phyloP scores from a whole-genome alignment of 2,888 invertebrate genomes.

The Sycophila texana region DNA sequence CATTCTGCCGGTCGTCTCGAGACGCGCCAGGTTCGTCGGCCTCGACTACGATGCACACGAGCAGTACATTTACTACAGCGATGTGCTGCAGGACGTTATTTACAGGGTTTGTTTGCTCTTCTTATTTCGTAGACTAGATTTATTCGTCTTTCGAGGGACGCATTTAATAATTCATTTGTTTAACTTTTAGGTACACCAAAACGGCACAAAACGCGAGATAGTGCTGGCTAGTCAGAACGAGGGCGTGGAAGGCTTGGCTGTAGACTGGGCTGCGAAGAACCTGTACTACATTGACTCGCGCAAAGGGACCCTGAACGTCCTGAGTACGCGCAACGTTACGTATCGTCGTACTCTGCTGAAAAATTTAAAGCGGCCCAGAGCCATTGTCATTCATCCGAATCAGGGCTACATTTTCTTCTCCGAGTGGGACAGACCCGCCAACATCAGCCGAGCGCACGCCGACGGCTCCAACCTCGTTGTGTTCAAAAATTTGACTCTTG shows the following conservation, averaged over 20 bases:
- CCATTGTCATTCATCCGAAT: slow-evolving; percentile 97
- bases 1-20: slow-evolving; percentile 93
- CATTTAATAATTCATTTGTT: background rate
- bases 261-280: slow-evolving; percentile 97
- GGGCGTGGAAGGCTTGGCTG: slow-evolving; percentile 96
- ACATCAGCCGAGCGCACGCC: slow-evolving; percentile 93
- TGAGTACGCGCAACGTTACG: slow-evolving; percentile 91
- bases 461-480: slow-evolving; percentile 92
- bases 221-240: slow-evolving; percentile 97
- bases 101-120: slow-evolving; percentile 75
- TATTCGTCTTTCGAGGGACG: background rate
- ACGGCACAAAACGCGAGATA: slow-evolving; percentile 89
- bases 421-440: slow-evolving; percentile 97
- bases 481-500: slow-evolving; percentile 92
- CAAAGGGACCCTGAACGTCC: slow-evolving; percentile 94
- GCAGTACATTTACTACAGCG: slow-evolving; percentile 97
- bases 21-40: slow-evolving; percentile 94
- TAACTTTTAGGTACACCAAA: slow-evolving; percentile 81
- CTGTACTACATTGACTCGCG: slow-evolving; percentile 96
- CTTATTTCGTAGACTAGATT: background rate
- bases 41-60: slow-evolving; percentile 94
- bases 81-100: slow-evolving; percentile 96
- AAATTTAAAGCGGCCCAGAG: slow-evolving; percentile 93
- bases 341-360: slow-evolving; percentile 89
- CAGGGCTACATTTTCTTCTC: slow-evolving; percentile 96